A percentile compares a stretch with the other conserved stretches of the same genome.
phyloP scores from a whole-genome alignment of 2,113 vertebrate genomes.

The Calidris pygmaea region DNA sequence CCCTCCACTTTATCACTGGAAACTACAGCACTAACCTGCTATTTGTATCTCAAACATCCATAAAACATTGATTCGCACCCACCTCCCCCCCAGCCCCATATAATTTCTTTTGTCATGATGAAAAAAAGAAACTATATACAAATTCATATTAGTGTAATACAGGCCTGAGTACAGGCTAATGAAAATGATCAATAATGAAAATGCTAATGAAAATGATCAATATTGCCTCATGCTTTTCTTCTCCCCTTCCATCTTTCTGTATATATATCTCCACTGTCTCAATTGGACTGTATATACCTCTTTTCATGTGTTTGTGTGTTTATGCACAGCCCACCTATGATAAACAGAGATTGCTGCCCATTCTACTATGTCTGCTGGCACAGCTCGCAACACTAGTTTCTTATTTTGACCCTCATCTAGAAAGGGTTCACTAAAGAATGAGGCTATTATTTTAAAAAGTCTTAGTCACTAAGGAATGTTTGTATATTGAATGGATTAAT shows the following conservation, averaged over 20 bases:
- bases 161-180: not conserved
- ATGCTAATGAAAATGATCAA: not conserved
- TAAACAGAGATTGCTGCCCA: not conserved
- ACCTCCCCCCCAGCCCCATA: not conserved
- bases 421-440: not conserved
- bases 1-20: not conserved
- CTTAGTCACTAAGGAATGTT: not conserved
- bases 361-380: not conserved
- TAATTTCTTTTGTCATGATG: not conserved
- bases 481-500: not conserved
- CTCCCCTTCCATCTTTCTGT: not conserved
- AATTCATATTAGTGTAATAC: not conserved
- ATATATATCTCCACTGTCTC: not conserved
- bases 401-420: not conserved
- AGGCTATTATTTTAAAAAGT: not conserved
- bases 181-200: not conserved
- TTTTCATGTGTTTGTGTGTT: not conserved
- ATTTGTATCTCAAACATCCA: not conserved
- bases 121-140: not conserved
- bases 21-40: not conserved
- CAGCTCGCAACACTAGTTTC: not conserved
- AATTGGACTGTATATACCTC: accelerated
- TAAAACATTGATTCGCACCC: not conserved
- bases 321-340: not conserved
- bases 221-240: not conserved